Base-by-base conservation (phyloP, 2,113 vertebrate species). In the Semnornis frantzii region DNA sequence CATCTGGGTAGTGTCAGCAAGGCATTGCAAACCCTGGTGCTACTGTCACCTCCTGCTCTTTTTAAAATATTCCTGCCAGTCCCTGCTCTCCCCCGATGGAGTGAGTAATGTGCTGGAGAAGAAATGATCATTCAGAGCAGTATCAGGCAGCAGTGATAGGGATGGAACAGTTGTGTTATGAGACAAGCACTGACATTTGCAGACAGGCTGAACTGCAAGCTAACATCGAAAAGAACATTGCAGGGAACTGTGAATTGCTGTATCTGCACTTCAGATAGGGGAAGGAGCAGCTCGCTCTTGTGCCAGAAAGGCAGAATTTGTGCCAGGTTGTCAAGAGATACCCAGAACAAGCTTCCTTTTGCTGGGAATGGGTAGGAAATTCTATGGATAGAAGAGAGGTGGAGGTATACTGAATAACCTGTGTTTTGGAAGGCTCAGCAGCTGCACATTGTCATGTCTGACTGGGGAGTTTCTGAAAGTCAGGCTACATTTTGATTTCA, bases 401-500 rank as follows among this genome's bases (percentile, higher is more conserved):
- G 44, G 71, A 88, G 66, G 44, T 37, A 30, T 19, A 14, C 6
- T 52, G 69, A 52, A 18, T 65, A 55, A 27, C 18, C 30, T 31
- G 31, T 0, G 31, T 42, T 1, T 27, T 17, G 21, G 33, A 37
- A 68, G 37, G 14, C 27, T 13, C 34, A 17, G 28, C 0, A 4
- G 50, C 1, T 39, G 44, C 20, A 30, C 44, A 52, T 72, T 52
- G 11, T 39, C 13, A 1, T 62, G 48, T 84, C 70, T 74, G 27
- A 30, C n/a, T 78, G 48, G 46, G 37, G 52, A 73, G 20, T 50
- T 44, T 23, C 17, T 37, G 20, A 8, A 34, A 25, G 23, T n/a
- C 46, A 86, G 62, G 59, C 34, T 81, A 14, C 14, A 78, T 31
- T 59, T n/a, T 15, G 7, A 55, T 44, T 48, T 57, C 31, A 68